phyloP scores from a whole-genome alignment of 2,797 vertebrate species.

The Eleutherodactylus coqui region DNA sequence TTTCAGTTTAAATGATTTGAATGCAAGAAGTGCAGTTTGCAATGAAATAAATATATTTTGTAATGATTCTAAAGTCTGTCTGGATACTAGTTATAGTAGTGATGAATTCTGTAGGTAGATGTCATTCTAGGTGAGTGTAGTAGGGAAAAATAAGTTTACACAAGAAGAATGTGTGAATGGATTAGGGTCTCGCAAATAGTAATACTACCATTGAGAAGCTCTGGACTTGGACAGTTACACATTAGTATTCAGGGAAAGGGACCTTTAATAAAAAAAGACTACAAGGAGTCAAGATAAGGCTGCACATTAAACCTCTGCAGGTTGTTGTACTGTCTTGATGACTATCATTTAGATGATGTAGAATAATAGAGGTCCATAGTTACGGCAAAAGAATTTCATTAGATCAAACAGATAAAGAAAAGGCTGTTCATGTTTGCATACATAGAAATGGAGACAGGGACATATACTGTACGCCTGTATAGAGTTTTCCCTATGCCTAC shows the following conservation, averaged over 20 bases:
- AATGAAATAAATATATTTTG: neutral
- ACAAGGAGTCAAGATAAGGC: neutral
- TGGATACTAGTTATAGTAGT: neutral
- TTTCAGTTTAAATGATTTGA: neutral
- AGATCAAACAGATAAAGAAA: neutral
- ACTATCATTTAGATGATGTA: neutral
- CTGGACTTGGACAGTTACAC: neutral
- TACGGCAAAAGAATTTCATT: neutral
- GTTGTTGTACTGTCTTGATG: neutral
- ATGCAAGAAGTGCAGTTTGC: neutral
- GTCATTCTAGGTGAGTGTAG: neutral
- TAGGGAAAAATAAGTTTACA: neutral
- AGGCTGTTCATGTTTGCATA: neutral
- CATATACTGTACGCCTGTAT: neutral
- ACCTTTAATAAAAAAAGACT: neutral
- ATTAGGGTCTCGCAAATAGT: neutral
- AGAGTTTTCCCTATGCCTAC: neutral
- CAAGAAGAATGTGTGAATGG: neutral
- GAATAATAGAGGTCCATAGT: neutral
- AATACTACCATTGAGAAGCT: neutral
- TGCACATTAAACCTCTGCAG: neutral
- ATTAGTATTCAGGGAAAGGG: neutral
- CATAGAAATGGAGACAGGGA: neutral
- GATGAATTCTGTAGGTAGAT: too few species aligned
- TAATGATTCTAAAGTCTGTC: neutral